Evolutionary conservation across 2,113 vertebrate genomes (phyloP).

Genomic region (Neolamprologus kungweensis): DNA sequence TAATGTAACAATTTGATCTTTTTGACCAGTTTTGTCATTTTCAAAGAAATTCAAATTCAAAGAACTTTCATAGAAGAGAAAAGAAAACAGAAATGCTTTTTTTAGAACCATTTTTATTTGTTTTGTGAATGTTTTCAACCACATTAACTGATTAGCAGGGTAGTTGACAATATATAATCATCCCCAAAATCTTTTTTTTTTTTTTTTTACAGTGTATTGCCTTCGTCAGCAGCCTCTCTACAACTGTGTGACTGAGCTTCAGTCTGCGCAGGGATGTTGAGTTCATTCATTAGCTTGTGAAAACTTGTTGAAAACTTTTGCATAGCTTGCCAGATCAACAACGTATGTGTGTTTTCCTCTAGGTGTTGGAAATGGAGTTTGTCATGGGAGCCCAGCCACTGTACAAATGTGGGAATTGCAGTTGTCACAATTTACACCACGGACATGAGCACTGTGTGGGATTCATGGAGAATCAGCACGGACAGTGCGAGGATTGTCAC

Average conservation of each 20-base stretch:
- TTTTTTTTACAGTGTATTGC: background rate
- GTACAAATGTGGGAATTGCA: background rate
- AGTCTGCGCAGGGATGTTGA: background rate
- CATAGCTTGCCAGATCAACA: background rate
- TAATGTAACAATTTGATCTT: background rate
- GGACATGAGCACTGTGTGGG: background rate
- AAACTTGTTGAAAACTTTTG: too few species aligned
- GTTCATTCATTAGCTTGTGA: background rate
- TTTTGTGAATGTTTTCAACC: background rate
- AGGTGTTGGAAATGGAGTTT: background rate
- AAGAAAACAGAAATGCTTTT: background rate
- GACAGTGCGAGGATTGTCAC: background rate
- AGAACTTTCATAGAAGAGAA: background rate
- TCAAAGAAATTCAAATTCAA: background rate
- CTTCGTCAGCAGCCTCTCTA: background rate
- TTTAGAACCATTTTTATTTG: background rate
- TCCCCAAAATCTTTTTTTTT: background rate
- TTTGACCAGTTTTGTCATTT: background rate
- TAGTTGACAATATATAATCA: background rate
- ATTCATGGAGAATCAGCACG: background rate
- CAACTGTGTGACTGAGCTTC: background rate
- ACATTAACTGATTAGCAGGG: background rate
- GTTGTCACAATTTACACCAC: rapidly evolving
- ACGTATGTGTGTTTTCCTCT: background rate
- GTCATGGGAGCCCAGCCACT: background rate